A percentile compares a stretch with the other conserved stretches of the same genome.
These are phyloP conservation scores for Alsophila aescularia DNA, from an alignment of 2,888 invertebrate genomes.

Conservation along the genomic window DNA sequence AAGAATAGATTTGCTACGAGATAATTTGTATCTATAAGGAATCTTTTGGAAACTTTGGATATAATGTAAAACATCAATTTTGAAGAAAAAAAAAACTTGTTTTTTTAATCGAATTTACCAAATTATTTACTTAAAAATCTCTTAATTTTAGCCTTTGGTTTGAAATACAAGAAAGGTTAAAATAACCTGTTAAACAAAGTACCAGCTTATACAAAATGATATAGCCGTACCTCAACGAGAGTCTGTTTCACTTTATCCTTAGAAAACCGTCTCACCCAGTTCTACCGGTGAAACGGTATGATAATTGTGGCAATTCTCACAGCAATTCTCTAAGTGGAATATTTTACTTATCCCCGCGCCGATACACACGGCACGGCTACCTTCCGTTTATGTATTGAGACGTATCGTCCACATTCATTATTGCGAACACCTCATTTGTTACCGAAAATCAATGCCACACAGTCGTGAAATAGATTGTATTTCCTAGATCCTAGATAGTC, in stretches of 20 bases:
- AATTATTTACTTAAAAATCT: background rate
- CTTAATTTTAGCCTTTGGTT: background rate
- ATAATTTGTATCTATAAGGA: background rate
- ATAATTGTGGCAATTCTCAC: slow-evolving; percentile 69
- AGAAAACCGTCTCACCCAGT: slow-evolving; percentile 35
- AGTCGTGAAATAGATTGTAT: slow-evolving; percentile 1
- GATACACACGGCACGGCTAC: slow-evolving; percentile 69
- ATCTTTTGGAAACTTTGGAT: background rate
- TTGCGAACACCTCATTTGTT: slow-evolving; percentile 50
- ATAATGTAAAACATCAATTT: background rate
- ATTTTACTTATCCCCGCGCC: slow-evolving; percentile 75
- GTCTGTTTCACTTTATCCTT: slow-evolving; percentile 32
- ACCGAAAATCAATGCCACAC: slow-evolving; percentile 30
- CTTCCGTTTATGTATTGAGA: slow-evolving; percentile 68
- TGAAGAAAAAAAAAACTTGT: background rate
- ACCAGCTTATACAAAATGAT: slow-evolving; percentile 21
- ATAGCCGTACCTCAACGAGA: slow-evolving; percentile 8
- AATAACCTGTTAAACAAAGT: slow-evolving; percentile 20
- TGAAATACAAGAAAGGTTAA: slow-evolving; percentile 3
- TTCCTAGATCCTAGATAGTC: too few species aligned
- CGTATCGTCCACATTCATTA: slow-evolving; percentile 70
- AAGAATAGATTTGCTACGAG: slow-evolving; percentile 1
- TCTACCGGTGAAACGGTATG: slow-evolving; percentile 56
- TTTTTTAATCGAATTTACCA: background rate
- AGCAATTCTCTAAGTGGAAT: slow-evolving; percentile 77